Evolutionary conservation across 2,888 invertebrate species (phyloP).

Genomic region (Cybosia mesomella): DNA sequence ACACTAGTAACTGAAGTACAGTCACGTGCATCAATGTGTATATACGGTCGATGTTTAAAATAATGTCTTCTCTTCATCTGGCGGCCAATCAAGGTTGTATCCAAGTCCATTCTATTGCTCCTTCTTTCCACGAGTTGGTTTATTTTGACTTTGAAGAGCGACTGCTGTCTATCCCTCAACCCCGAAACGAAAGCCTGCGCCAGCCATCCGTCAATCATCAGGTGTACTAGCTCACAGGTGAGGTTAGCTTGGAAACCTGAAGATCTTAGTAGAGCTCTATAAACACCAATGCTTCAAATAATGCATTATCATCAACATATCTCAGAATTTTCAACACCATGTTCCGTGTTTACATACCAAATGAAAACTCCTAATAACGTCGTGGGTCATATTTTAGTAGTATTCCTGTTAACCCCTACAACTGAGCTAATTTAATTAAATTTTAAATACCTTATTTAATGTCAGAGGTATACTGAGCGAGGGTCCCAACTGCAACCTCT

Average conservation of each 20-base stretch:
- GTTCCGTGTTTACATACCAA: background rate
- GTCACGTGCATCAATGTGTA: background rate
- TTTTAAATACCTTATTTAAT: background rate
- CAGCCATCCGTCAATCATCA: no score
- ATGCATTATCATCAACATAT: no score
- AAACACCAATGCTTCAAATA: background rate
- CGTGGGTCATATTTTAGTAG: background rate
- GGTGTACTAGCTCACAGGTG: no score
- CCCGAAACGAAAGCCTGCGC: background rate
- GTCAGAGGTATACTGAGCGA: background rate
- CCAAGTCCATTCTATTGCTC: background rate
- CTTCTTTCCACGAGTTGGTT: background rate
- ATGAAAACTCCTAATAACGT: background rate
- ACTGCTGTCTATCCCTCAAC: background rate
- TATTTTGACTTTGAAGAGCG: background rate
- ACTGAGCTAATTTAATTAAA: background rate
- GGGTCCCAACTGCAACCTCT: background rate
- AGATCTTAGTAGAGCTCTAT: background rate
- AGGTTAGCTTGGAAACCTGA: background rate
- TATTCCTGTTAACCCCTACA: background rate
- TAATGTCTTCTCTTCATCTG: background rate
- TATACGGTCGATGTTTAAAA: background rate
- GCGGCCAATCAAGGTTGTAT: no score
- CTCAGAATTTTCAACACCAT: background rate
- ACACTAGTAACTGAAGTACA: constrained; percentile 5